Evolutionary conservation across 2,113 vertebrate species (phyloP).

Genomic region (Phyllostomus hastatus): DNA sequence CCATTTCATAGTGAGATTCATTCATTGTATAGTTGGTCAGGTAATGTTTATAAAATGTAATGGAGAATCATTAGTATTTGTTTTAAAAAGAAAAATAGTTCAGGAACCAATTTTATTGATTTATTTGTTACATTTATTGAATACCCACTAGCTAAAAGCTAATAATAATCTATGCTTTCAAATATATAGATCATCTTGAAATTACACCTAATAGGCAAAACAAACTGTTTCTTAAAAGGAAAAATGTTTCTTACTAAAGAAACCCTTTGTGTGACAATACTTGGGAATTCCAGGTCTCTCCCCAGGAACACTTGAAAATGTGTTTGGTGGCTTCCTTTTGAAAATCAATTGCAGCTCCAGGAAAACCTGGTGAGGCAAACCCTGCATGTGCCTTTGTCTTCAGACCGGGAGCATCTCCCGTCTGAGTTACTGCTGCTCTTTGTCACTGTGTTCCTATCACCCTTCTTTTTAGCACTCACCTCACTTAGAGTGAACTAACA

Average conservation of each 20-base stretch:
- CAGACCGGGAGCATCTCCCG: background rate
- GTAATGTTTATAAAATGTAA: background rate
- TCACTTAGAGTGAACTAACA: slow-evolving; percentile 53
- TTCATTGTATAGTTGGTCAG: background rate
- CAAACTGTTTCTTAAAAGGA: background rate
- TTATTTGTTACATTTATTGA: slow-evolving; percentile 38
- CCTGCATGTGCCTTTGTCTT: background rate
- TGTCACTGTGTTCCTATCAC: background rate
- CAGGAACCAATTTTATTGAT: slow-evolving; percentile 1
- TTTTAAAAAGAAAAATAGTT: slow-evolving; percentile 48
- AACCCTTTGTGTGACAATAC: background rate
- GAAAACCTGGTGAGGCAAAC: background rate
- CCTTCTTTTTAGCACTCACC: background rate
- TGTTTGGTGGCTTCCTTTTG: slow-evolving; percentile 7
- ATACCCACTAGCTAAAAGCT: slow-evolving; percentile 20
- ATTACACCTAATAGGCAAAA: background rate
- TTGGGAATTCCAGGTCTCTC: background rate
- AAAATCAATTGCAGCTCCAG: slow-evolving; percentile 30
- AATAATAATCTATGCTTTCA: slow-evolving; percentile 31
- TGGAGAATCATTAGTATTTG: slow-evolving; percentile 9
- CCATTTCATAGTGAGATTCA: background rate
- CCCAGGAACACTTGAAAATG: background rate
- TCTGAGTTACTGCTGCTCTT: background rate
- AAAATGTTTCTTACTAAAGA: background rate
- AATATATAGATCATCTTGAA: slow-evolving; percentile 35